Evolutionary conservation across 1,140 invertebrate genomes (phyloP).

Genomic region (Sinella curviseta): DNA sequence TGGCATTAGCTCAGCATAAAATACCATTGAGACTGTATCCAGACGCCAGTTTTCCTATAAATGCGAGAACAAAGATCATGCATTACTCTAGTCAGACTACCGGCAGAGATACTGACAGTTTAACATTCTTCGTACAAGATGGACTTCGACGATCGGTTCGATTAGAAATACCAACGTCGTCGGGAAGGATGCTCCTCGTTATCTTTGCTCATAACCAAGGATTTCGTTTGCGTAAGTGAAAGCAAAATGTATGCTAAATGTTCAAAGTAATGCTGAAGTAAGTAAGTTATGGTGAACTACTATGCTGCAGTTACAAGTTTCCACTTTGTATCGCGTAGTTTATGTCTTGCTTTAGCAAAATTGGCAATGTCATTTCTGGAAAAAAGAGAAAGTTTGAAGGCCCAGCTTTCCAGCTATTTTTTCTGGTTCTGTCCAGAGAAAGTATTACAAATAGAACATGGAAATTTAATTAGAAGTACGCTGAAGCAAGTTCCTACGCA

Average conservation of each 20-base stretch:
- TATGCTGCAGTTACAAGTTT: too few relatives aligned
- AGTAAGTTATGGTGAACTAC: too few relatives aligned
- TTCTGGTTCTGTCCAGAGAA: neutral
- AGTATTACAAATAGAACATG: neutral
- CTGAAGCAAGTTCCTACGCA: neutral
- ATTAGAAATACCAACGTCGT: neutral
- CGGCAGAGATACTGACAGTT: neutral
- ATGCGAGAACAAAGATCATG: neutral
- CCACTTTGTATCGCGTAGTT: too few relatives aligned
- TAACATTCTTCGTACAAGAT: neutral
- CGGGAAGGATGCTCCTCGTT: neutral
- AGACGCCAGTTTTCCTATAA: neutral
- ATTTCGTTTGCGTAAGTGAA: neutral
- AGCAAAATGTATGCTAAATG: too few relatives aligned
- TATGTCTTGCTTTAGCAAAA: too few relatives aligned
- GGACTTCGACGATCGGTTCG: neutral
- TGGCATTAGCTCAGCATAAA: neutral
- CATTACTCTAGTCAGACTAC: neutral
- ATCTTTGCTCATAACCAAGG: neutral
- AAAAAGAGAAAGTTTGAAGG: neutral
- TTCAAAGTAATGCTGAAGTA: too few relatives aligned
- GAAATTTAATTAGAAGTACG: neutral
- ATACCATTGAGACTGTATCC: neutral
- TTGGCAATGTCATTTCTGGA: neutral
- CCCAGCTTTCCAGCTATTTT: neutral